Base-by-base conservation (phyloP, 2,888 invertebrate species). In the Campoplex nolae region DNA sequence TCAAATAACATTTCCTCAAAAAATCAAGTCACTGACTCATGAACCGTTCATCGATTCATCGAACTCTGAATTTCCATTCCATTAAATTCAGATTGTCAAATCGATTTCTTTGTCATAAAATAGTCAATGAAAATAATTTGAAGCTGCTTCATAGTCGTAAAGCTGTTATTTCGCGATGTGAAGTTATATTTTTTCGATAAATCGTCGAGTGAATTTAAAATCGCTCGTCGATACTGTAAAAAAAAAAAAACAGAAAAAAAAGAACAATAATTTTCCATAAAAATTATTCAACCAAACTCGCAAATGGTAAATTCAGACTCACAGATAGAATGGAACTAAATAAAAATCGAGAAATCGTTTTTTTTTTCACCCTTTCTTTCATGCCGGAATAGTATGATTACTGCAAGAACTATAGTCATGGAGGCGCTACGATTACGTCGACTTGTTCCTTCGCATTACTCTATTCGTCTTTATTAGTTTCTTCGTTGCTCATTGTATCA, bases 381-480 rank as follows among this genome's bases (percentile, higher is more conserved):
- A 3, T 35, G 23, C 23, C n/a, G 32, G 38, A 56, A 76, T 48
- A 8, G 38, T 48, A 76, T 16, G 42, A 28, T 58, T n/a, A 45
- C 32, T 16, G 11, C 32, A 13, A 32, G 56, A 70, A 70, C 45
- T 71, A 45, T 13, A 79, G 23, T 23, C 62, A 42, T 18, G n/a
- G n/a, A 7, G 74, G 74, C 23, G 71, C 48, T 65, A 58, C 78
- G 84, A 86, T 88, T 86, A 85, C 82, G 86, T 87, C 79, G 28
- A 73, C 68, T 81, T 45, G 65, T 80, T 81, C 51, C 70, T 83
- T 70, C 35, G 84, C 81, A 87, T 81, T 82, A 80, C 88, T 88
- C 62, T 71, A 67, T 54, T 79, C 75, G 86, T 87, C 89, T 91
- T 91, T 91, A 91, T 92, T 91, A 90, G 90, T 90, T 62, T 62